Base-by-base conservation (phyloP, 2,797 vertebrate genomes). In the Menidia menidia region DNA sequence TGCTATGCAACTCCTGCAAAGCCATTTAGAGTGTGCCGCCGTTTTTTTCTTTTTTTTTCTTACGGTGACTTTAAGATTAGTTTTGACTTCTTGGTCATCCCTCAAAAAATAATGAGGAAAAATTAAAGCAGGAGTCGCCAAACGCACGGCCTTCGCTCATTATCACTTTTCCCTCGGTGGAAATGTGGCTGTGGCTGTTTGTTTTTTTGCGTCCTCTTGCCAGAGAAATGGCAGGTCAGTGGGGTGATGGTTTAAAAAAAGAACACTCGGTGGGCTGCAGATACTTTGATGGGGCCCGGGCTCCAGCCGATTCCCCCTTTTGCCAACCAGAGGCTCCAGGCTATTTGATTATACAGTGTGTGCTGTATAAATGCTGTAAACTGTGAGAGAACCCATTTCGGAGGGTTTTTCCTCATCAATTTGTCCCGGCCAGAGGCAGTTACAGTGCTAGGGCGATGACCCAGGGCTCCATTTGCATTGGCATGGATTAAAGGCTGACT, bases 401-500 rank as follows among this genome's bases (percentile, higher is more conserved):
- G 67, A 69, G 64, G 71, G 68, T 60, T 63, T 60, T 71, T 80
- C 67, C 65, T 18, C 15, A 65, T 80, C 77, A 63, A 76, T 88
- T 79, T 73, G 25, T 70, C 53, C 59, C 18, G 78, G 53, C 76
- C 84, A 70, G 62, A 74, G 78, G 80, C 87, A 19, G 82, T 68
- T 69, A 64, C 74, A 47, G 3, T 56, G 75, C 47, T 63, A 44
- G 66, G 83, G 66, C 70, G 1, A 58, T 86, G 86, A 89, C 89
- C 86, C 87, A 84, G 86, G 70, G 86, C 75, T 80, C 77, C 82
- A 76, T 83, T 86, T 86, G 86, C 89, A 84, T 85, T 62, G 77
- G 79, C 77, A 43, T 59, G 61, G 82, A 88, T 87, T 81, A 87
- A 82, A 88, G 65, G 53, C 77, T 30, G 67, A 80, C 63, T 82